Conservation (phyloP, 2,113 vertebrate genomes). For the Myanophis thanlyinensis region DNA sequence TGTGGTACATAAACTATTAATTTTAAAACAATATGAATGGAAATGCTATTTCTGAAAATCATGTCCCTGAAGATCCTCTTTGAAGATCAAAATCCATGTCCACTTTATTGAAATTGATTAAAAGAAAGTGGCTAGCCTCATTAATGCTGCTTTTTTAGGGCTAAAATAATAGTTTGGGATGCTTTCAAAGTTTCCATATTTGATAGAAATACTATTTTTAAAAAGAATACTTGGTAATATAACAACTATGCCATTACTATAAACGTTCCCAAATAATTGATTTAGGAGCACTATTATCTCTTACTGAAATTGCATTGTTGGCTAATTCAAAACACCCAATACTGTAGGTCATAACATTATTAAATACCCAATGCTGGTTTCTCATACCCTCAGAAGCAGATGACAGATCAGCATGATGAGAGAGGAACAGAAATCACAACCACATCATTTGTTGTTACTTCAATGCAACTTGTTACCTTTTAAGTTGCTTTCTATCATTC, state of each 20-base stretch:
- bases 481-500: background rate
- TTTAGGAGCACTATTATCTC: background rate
- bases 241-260: background rate
- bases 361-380: background rate
- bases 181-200: background rate
- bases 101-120: background rate
- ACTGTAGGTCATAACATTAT: background rate
- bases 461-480: background rate
- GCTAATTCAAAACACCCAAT: background rate
- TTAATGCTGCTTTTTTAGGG: background rate
- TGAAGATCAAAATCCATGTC: background rate
- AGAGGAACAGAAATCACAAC: background rate
- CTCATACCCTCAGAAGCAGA: background rate
- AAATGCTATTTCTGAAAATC: background rate
- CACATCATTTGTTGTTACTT: background rate
- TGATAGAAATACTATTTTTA: background rate
- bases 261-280: background rate
- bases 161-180: background rate
- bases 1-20: background rate
- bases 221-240: background rate
- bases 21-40: background rate
- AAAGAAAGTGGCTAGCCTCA: background rate
- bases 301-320: background rate
- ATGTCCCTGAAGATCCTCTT: background rate
- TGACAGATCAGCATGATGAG: background rate